These are phyloP conservation scores for Pelochelys cantorii DNA, from an alignment of 2,797 vertebrate genomes.

Conservation along the genomic window DNA sequence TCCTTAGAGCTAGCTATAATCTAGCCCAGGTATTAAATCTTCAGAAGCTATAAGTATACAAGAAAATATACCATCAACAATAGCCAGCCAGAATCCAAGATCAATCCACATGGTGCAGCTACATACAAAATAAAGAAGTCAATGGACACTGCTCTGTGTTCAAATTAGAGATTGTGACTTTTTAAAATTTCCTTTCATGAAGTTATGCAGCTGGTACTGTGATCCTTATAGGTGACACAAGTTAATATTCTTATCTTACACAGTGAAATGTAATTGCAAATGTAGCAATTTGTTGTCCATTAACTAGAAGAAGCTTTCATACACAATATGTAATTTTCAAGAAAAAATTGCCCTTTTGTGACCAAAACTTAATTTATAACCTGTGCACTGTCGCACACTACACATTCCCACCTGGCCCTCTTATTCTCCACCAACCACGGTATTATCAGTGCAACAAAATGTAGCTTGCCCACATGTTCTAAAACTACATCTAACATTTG, in stretches of 20 bases:
- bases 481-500: constrained; percentile 41
- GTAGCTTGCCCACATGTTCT: constrained; percentile 25
- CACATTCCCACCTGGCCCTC: neutral
- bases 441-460: neutral
- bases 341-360: neutral
- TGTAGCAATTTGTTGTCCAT: neutral
- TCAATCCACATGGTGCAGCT: neutral
- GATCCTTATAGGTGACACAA: neutral
- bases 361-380: neutral
- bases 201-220: accelerated
- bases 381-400: neutral
- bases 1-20: neutral
- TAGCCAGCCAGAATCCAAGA: neutral
- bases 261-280: constrained; percentile 17
- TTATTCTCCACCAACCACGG: accelerated
- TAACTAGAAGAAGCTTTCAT: neutral
- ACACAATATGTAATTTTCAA: neutral
- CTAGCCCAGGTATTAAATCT: neutral
- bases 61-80: neutral
- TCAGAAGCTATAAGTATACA: neutral
- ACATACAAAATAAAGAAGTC: neutral
- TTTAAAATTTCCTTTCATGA: accelerated
- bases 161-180: neutral
- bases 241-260: neutral
- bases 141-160: accelerated